Percentiles rank a stretch among this genome's conserved stretches.
Conservation (phyloP, 2,797 vertebrate genomes). For the Coregonus ussuriensis region DNA sequence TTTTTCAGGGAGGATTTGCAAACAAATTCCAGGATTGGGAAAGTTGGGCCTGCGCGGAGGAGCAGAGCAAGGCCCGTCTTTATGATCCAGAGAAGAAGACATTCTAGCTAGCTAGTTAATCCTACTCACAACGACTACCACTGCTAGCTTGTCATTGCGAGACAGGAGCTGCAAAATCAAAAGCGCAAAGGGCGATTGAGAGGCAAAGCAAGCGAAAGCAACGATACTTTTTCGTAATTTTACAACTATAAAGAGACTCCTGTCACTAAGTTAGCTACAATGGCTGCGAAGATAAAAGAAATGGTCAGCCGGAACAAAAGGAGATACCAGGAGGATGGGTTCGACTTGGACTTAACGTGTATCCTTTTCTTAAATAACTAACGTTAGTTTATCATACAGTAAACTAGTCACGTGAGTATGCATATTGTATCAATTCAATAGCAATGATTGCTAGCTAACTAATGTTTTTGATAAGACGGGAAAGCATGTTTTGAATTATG, state of each 20-base stretch:
- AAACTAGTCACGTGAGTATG: constrained; percentile 17
- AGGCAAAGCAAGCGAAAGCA: constrained; percentile 26
- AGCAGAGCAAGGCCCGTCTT: constrained; percentile 78
- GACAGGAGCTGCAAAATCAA: constrained; percentile 52
- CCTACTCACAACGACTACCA: constrained; percentile 56
- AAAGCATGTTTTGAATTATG: constrained; percentile 65
- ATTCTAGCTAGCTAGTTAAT: constrained; percentile 65
- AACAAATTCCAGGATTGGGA: constrained; percentile 72
- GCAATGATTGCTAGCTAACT: constrained; percentile 13
- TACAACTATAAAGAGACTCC: constrained; percentile 55
- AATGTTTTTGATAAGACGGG: constrained; percentile 44
- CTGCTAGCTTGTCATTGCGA: constrained; percentile 35
- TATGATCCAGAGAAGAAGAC: constrained; percentile 75
- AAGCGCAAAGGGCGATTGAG: constrained; percentile 31
- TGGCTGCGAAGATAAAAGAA: constrained; percentile 99
- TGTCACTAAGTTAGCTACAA: constrained; percentile 76
- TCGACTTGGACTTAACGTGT: constrained; percentile 99
- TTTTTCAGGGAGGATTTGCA: constrained; percentile 61
- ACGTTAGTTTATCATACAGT: not conserved
- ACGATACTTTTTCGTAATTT: constrained; percentile 27
- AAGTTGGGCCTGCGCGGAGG: constrained; percentile 79
- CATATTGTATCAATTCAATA: constrained; percentile 27
- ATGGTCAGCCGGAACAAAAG: constrained; percentile 99
- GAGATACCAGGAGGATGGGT: constrained; percentile 98
- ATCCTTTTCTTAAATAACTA: constrained; percentile 76